Evolutionary conservation across 2,888 invertebrate genomes (phyloP), one percentile per base, ranked within the genome.

Genomic region (Oxyteleia sp.): DNA sequence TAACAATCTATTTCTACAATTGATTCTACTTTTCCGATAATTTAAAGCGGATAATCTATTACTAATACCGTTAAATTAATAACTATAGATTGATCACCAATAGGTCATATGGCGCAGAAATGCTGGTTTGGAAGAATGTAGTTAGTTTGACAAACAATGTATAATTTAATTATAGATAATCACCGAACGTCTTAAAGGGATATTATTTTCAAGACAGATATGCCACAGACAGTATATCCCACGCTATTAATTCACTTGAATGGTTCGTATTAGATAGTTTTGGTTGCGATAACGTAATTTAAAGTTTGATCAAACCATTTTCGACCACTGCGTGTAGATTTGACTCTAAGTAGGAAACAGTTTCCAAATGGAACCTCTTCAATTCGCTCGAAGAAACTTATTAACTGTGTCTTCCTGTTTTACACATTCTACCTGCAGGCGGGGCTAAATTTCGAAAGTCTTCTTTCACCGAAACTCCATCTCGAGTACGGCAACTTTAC

Each of bases 211-310:
- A 35, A 2, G 32, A 53, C 29, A 16, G 18, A 10, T 32, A 32
- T 53, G 16, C 32, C 29, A 8, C 43, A 26, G 49, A 26, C 13
- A n/a, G 11, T 61, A 61, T 61, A 61, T 16, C 13, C 59, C 26
- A 26, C 7, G n/a, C 43, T 43, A 61, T 61, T 61, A 61, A 61
- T 61, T 61, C 29, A 43, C 59, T 15, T n/a, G 43, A 43, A 61
- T 26, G 15, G 43, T 16, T 15, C 8, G 11, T 1, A 13, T 10
- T 8, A 43, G 23, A 61, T 43, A 61, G 59, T 43, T 61, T 11
- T 26, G 43, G 13, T 43, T 26, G 43, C 43, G 43, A 43, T 61
- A 43, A 43, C 11, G 15, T 43, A 59, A 61, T 43, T 61, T 61
- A 43, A 61, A 61, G 59, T 61, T 61, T 23, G 49, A 18, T 51